phyloP scores from a whole-genome alignment of 2,888 invertebrate genomes.

The Meiosimyza decipiens region DNA sequence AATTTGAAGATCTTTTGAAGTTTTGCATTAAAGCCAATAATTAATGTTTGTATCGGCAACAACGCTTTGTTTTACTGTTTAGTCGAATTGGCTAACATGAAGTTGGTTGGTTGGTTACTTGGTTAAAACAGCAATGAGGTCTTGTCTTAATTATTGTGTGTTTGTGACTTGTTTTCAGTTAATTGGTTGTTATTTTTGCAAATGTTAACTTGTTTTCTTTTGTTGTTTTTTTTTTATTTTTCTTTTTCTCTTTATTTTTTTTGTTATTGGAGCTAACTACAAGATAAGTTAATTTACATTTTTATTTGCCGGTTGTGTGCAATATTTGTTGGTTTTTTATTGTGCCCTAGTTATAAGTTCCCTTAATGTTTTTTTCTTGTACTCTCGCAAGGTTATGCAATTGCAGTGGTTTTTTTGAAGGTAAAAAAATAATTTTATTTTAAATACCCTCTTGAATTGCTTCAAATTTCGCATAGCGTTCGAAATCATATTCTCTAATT shows the following conservation, averaged over 20 bases:
- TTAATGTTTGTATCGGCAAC: neutral
- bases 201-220: constrained; percentile 30
- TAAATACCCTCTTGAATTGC: too few species aligned
- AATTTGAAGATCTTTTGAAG: neutral
- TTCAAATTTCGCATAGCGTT: too few species aligned
- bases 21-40: neutral
- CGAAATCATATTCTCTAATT: too few species aligned
- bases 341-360: constrained; percentile 39
- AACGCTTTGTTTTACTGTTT: neutral
- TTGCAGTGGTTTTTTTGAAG: too few species aligned
- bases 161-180: constrained; percentile 19
- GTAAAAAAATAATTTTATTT: too few species aligned
- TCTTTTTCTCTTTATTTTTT: constrained; percentile 5
- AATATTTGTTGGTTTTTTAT: constrained; percentile 16
- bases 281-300: constrained; percentile 21
- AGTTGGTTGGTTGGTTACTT: neutral
- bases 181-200: constrained; percentile 30
- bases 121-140: neutral
- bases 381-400: too few species aligned
- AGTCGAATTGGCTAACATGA: neutral
- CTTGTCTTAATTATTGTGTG: constrained; percentile 29
- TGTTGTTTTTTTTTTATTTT: constrained; percentile 44
- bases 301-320: constrained; percentile 3
- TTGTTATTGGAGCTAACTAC: constrained; percentile 24
- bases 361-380: constrained; percentile 41